Evolutionary conservation across 2,797 vertebrate species (phyloP).

Genomic region (Perodicticus potto): DNA sequence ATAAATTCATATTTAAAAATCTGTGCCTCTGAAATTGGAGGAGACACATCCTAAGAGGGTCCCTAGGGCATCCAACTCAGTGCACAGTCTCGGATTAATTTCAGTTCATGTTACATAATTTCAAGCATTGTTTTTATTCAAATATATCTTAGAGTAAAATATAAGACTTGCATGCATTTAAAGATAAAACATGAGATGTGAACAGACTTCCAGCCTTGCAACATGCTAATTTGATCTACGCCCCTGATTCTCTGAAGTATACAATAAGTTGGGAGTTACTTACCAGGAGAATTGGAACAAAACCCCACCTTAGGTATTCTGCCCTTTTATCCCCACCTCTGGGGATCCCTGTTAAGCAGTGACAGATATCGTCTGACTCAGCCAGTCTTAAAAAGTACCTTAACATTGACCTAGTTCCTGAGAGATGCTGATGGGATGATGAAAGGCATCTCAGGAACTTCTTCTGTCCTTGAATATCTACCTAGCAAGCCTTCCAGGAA

Average conservation of each 20-base stretch:
- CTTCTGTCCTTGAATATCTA: not conserved
- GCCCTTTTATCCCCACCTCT: not conserved
- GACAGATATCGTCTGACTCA: not conserved
- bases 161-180: not conserved
- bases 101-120: conserved; percentile 43
- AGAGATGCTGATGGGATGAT: not conserved
- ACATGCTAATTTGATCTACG: conserved; percentile 31
- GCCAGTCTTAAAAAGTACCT: not conserved
- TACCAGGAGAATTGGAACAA: not conserved
- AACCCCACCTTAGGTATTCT: not conserved
- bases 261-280: conserved; percentile 13
- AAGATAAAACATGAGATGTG: not conserved
- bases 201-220: not conserved
- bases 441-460: not conserved
- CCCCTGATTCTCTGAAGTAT: not conserved
- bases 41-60: not conserved
- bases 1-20: not conserved
- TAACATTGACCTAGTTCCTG: conserved; percentile 4
- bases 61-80: not conserved
- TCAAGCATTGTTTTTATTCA: conserved; percentile 38
- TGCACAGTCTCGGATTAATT: not conserved
- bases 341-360: not conserved
- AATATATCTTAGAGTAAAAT: conserved; percentile 31
- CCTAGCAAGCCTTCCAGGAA: not conserved
- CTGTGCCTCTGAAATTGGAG: not conserved